These are phyloP conservation scores for Syngnathus acus DNA, from an alignment of 2,797 vertebrate genomes.

Conservation along the genomic window DNA sequence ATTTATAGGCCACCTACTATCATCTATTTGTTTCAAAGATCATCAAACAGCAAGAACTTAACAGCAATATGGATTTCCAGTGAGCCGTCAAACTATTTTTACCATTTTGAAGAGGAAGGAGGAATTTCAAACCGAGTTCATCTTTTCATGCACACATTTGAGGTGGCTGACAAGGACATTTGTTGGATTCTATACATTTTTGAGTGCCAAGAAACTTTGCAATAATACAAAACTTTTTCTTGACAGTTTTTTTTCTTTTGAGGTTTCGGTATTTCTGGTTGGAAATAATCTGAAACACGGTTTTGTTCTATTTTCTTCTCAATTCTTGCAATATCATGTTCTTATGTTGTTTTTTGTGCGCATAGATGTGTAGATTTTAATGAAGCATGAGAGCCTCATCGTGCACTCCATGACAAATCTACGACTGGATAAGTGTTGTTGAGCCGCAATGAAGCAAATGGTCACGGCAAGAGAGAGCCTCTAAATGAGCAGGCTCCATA, in stretches of 20 bases:
- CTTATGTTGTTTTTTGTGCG: neutral
- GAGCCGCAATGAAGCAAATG: constrained; percentile 31
- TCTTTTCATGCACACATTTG: neutral
- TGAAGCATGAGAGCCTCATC: neutral
- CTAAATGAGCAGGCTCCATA: constrained; percentile 2
- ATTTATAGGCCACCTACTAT: neutral
- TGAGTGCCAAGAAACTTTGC: too few species aligned
- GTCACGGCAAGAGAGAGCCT: constrained; percentile 22
- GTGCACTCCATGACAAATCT: constrained; percentile 21
- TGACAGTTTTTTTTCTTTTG: too few species aligned
- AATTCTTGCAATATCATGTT: neutral
- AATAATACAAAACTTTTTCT: too few species aligned
- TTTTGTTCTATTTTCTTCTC: neutral
- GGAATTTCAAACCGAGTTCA: neutral
- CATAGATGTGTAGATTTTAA: neutral
- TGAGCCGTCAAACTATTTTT: neutral
- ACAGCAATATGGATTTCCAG: neutral
- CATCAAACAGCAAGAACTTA: neutral
- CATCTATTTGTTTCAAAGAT: neutral
- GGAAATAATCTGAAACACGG: neutral
- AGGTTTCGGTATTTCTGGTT: neutral
- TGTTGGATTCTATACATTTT: too few species aligned
- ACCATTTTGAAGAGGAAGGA: neutral
- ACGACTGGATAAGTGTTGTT: constrained; percentile 29
- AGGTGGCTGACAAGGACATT: neutral